Base-by-base conservation (phyloP, 2,797 vertebrate species). In the Podargus strigoides region DNA sequence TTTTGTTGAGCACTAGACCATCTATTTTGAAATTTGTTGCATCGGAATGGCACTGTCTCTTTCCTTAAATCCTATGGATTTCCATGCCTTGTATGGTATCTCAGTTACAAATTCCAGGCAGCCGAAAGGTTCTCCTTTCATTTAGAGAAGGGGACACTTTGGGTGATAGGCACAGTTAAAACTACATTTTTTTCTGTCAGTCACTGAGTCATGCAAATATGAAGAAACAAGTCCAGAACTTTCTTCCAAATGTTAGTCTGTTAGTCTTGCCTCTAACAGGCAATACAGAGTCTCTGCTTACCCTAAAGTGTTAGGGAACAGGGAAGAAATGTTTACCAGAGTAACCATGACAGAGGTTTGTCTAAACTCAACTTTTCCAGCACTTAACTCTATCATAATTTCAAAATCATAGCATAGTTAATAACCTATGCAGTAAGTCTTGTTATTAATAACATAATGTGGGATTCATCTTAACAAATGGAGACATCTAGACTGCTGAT, bases 111-210 rank as follows among this genome's bases (percentile, higher is more conserved):
- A 49, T 10, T 24, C 1, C 14, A 37, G 11, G 4, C 9, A 47
- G 50, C 8, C 14, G 20, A 63, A 47, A 49, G 2, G 2, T 34
- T 72, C 19, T 79, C 41, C 5, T 47, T 68, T 46, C 7, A 7
- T 49, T 68, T 64, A 41, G 76, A 49, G 8, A 79, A 46, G 8
- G 8, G n/a, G 16, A 20, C 1, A 6, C 8, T 82, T 91, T 64
- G 34, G 34, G 22, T 73, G 42, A 55, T 7, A 67, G 18, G 11
- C 19, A 49, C n/a, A 72, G 9, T 28, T 16, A 70, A 69, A 78
- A 15, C 9, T 10, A 11, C 1, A 0, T 1, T 39, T 82, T 82
- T 47, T 74, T 15, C 32, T 32, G 2, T 47, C 15, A 56, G 32
- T 52, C n/a, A 49, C 8, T 0, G 1, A 34, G 20, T 46, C 32